Conservation (phyloP, 2,113 vertebrate genomes). For the Odocoileus virginianus region DNA sequence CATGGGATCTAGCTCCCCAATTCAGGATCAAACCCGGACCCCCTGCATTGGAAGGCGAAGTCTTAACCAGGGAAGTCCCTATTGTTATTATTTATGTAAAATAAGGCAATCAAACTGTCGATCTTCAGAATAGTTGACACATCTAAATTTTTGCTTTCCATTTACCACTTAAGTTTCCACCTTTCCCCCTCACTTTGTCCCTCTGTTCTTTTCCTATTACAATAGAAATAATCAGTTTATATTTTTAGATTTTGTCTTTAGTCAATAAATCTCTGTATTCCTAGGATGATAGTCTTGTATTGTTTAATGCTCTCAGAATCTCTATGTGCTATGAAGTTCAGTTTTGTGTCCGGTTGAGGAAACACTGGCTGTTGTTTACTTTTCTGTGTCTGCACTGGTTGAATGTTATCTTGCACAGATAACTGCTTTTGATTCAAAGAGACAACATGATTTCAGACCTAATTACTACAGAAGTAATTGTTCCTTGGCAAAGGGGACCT, state of each 20-base stretch:
- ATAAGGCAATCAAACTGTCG: neutral
- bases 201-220: neutral
- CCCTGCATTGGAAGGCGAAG: neutral
- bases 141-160: neutral
- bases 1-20: neutral
- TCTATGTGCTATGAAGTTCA: neutral
- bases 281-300: neutral
- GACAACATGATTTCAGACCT: conserved; percentile 58
- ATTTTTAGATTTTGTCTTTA: conserved; percentile 22
- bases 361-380: conserved; percentile 46
- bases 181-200: neutral
- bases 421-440: conserved; percentile 60
- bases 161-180: neutral
- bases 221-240: neutral
- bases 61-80: neutral
- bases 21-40: neutral
- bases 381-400: conserved; percentile 32
- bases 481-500: conserved; percentile 56
- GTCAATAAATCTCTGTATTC: neutral
- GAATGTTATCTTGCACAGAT: conserved; percentile 44
- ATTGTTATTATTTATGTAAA: neutral
- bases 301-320: neutral
- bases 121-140: neutral
- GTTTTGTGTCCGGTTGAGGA: neutral
- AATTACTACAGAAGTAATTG: conserved; percentile 63